Evolutionary conservation across 2,113 vertebrate species (phyloP).

Genomic region (Mystacornis crossleyi): DNA sequence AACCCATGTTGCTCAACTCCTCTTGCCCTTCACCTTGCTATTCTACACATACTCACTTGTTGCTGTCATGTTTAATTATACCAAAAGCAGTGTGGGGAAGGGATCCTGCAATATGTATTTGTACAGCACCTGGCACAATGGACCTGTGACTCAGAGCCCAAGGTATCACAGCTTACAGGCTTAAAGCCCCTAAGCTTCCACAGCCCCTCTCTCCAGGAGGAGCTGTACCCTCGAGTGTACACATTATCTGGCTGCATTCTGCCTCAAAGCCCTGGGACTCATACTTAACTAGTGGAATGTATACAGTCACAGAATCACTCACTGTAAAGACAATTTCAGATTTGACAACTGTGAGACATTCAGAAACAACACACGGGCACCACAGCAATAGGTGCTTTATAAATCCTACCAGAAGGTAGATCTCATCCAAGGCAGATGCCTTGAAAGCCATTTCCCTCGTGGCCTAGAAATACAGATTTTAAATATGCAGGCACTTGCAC

Average conservation of each 20-base stretch:
- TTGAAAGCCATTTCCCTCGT: conserved; percentile 17
- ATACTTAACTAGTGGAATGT: not conserved
- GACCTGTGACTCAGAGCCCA: not conserved
- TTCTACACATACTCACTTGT: not conserved
- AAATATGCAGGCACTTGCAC: not conserved
- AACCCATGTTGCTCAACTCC: not conserved
- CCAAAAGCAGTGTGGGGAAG: not conserved
- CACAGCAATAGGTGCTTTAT: not conserved
- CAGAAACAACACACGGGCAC: not conserved
- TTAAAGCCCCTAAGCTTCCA: not conserved
- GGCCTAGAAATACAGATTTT: conserved; percentile 5
- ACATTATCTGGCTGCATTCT: not conserved
- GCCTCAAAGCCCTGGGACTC: not conserved
- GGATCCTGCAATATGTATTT: not conserved
- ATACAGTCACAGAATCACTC: not conserved
- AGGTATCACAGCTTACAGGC: not conserved
- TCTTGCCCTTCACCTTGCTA: not conserved
- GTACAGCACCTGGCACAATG: not conserved
- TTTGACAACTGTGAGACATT: not conserved
- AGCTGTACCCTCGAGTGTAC: not conserved
- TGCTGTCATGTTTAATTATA: not conserved
- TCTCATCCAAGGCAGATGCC: not conserved
- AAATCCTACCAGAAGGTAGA: conserved; percentile 28
- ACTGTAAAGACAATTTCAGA: not conserved
- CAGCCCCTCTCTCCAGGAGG: not conserved